Percentiles rank a stretch among this genome's conserved stretches.
These are phyloP conservation scores for Cirrhinus molitorella DNA, from an alignment of 2,797 vertebrate genomes.

Conservation along the genomic window DNA sequence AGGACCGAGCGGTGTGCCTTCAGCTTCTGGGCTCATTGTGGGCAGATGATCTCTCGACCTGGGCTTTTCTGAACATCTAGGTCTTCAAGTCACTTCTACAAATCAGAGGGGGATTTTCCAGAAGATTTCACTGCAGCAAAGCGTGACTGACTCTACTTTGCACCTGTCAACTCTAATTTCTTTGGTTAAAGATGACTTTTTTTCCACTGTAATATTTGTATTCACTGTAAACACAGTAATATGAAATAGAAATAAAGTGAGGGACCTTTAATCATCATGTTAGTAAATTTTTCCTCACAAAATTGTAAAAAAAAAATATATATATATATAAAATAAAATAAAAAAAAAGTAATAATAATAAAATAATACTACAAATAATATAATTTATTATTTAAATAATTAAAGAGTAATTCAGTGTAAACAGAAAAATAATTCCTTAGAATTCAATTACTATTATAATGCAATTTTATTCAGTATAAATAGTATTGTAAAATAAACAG, in stretches of 20 bases:
- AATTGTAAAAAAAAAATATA: not conserved
- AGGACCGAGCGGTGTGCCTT: conserved; percentile 70
- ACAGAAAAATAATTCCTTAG: not conserved
- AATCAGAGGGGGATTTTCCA: not conserved
- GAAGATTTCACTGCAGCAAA: not conserved
- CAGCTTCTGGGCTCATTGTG: conserved; percentile 69
- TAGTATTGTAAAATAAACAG: not conserved
- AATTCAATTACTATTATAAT: not conserved
- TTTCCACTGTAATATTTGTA: too few relatives aligned
- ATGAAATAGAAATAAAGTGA: not conserved
- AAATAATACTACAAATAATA: too few relatives aligned
- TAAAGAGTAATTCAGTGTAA: not conserved
- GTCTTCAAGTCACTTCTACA: not conserved
- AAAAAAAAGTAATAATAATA: too few relatives aligned
- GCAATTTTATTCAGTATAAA: not conserved
- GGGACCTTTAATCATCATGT: not conserved
- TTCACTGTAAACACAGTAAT: not conserved
- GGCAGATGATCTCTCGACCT: conserved; percentile 71
- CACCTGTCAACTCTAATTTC: not conserved
- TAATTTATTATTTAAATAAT: too few relatives aligned
- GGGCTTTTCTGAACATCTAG: conserved; percentile 69
- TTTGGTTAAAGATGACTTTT: not conserved
- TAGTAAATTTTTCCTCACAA: not conserved
- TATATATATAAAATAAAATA: too few relatives aligned
- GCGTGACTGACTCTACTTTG: not conserved